Evolutionary conservation across 2,113 vertebrate species (phyloP).

Genomic region (Lathamus discolor): DNA sequence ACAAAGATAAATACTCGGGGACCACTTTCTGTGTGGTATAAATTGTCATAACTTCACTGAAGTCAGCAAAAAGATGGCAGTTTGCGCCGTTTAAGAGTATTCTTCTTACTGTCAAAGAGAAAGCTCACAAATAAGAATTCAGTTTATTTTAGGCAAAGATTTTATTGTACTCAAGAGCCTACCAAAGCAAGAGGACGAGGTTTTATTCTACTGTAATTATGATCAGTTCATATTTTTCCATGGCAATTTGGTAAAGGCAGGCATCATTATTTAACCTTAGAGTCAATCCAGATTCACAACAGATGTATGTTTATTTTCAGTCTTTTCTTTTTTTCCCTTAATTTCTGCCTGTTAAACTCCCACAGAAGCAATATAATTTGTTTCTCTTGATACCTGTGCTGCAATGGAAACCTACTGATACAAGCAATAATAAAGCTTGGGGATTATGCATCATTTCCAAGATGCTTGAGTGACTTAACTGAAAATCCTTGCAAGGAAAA

Average conservation of each 20-base stretch:
- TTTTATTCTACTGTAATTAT: constrained; percentile 59
- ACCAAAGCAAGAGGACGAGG: constrained; percentile 27
- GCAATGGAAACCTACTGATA: constrained; percentile 22
- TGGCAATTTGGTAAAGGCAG: constrained; percentile 59
- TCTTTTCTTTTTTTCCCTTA: background rate
- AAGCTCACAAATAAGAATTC: constrained; percentile 44
- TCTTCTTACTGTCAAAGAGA: background rate
- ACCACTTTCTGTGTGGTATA: background rate
- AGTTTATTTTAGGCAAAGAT: constrained; percentile 27
- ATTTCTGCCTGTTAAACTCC: background rate
- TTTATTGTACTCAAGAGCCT: constrained; percentile 48
- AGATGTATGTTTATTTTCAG: constrained; percentile 62
- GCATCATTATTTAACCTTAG: constrained; percentile 56
- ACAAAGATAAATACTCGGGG: background rate
- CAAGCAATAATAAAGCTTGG: background rate
- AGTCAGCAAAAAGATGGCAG: background rate
- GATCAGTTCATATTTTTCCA: constrained; percentile 55
- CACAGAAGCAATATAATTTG: background rate
- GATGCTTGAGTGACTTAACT: constrained; percentile 16
- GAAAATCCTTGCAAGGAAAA: constrained; percentile 18
- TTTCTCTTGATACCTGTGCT: constrained; percentile 37
- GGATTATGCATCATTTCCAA: constrained; percentile 31
- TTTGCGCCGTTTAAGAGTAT: background rate
- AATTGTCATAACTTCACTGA: background rate
- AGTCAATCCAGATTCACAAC: constrained; percentile 61